Conservation (phyloP, 2,888 invertebrate species). For the Perizoma flavofasciatum region DNA sequence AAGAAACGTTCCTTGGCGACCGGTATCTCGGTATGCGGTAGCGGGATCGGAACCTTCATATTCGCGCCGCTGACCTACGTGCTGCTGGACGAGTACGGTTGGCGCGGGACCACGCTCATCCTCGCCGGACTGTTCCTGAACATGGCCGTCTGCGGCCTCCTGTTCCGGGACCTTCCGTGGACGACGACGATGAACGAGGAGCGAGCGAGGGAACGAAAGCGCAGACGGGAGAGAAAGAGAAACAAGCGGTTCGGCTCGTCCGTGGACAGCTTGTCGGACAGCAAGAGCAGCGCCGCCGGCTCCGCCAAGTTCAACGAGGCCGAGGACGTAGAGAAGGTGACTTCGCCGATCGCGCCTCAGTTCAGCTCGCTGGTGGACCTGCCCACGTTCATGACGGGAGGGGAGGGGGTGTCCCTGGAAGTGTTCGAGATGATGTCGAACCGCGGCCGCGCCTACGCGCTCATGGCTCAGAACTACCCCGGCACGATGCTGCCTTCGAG, state of each 20-base stretch:
- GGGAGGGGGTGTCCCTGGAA: slow-evolving; percentile 90
- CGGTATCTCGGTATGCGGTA: slow-evolving; percentile 93
- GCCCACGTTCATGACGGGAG: slow-evolving; percentile 92
- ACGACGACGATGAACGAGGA: slow-evolving; percentile 84
- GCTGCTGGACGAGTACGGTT: slow-evolving; percentile 90
- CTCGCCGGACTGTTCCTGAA: slow-evolving; percentile 92
- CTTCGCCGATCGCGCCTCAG: slow-evolving; percentile 74
- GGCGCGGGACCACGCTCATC: slow-evolving; percentile 93
- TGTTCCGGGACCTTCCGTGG: slow-evolving; percentile 89
- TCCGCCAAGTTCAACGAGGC: slow-evolving; percentile 73
- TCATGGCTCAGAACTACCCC: slow-evolving; percentile 90
- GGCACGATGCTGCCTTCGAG: slow-evolving; percentile 88
- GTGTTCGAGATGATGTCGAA: slow-evolving; percentile 89
- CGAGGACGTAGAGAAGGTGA: slow-evolving; percentile 65
- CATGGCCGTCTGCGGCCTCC: slow-evolving; percentile 90
- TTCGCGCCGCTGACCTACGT: slow-evolving; percentile 92
- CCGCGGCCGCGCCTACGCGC: slow-evolving; percentile 87
- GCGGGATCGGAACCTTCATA: slow-evolving; percentile 94
- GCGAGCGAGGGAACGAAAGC: slow-evolving; percentile 85
- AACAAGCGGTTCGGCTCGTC: slow-evolving; percentile 85
- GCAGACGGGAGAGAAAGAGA: slow-evolving; percentile 83
- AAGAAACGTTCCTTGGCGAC: slow-evolving; percentile 93
- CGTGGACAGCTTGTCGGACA: slow-evolving; percentile 88
- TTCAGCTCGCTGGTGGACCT: slow-evolving; percentile 93
- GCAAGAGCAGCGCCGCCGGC: slow-evolving; percentile 86